These are phyloP conservation scores for Salvelinus namaycush DNA, from an alignment of 2,113 vertebrate genomes.

Conservation along the genomic window DNA sequence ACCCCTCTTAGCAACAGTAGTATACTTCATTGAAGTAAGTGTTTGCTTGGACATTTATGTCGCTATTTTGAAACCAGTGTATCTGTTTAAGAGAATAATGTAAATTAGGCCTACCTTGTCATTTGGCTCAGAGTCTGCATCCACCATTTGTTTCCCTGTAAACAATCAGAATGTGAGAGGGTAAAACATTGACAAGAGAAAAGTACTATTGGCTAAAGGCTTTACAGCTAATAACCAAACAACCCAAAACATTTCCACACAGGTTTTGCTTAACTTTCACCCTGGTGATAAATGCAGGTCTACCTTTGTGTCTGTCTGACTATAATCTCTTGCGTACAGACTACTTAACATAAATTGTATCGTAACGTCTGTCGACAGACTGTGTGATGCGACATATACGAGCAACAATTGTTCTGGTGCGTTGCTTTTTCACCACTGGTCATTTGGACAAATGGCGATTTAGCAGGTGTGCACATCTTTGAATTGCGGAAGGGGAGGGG, in stretches of 20 bases:
- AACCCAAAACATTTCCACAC: background rate
- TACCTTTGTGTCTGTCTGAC: too few species aligned
- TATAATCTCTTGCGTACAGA: too few species aligned
- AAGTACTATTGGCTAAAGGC: conserved; percentile 23
- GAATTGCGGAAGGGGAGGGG: too few species aligned
- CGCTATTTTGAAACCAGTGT: conserved; percentile 59
- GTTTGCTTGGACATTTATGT: conserved; percentile 33
- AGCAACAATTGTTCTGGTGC: too few species aligned
- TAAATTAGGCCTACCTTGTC: conserved; percentile 69
- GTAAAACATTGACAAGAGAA: conserved; percentile 40
- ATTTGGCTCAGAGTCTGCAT: conserved; percentile 51
- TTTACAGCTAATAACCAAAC: background rate
- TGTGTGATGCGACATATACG: conserved; percentile 34
- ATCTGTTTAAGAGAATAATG: conserved; percentile 39
- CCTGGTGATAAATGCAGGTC: background rate
- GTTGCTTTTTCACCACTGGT: too few species aligned
- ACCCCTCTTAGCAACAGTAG: background rate
- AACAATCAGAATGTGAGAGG: conserved; percentile 56
- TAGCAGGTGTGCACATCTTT: too few species aligned
- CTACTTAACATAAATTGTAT: too few species aligned
- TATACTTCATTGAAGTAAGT: conserved; percentile 15
- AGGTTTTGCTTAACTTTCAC: background rate
- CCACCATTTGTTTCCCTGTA: conserved; percentile 64
- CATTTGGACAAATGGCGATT: too few species aligned
- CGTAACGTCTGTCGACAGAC: conserved; percentile 17